Conservation (phyloP, 2,113 vertebrate species). For the Melanotaenia duboulayi region DNA sequence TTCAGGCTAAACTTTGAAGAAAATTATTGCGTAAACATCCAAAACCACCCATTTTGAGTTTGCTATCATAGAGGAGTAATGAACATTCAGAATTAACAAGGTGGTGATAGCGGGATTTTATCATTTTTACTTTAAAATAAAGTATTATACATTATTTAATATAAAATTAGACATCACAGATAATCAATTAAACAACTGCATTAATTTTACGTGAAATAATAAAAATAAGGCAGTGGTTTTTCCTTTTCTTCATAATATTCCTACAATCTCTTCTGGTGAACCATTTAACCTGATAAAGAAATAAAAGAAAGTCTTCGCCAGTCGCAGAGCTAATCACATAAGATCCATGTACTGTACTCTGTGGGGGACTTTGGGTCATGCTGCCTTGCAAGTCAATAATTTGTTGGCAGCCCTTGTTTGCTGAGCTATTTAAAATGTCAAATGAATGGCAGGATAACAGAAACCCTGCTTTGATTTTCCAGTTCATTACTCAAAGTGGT, state of each 20-base stretch:
- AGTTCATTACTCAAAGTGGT: slow-evolving; percentile 39
- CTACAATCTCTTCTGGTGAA: slow-evolving; percentile 6
- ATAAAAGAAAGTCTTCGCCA: background rate
- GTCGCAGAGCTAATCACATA: slow-evolving; percentile 10
- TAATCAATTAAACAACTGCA: too few relatives aligned
- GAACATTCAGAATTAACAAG: background rate
- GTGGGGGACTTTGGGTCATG: background rate
- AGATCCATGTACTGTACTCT: background rate
- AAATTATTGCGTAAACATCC: background rate
- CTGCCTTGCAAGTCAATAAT: slow-evolving; percentile 32
- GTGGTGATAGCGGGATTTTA: background rate
- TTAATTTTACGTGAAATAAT: too few relatives aligned
- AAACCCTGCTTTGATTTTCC: slow-evolving; percentile 45
- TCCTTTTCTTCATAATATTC: background rate
- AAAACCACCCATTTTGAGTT: background rate
- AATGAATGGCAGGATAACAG: slow-evolving; percentile 33
- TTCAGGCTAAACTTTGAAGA: background rate
- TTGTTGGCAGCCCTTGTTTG: background rate
- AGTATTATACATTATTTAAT: too few relatives aligned
- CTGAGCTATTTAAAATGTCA: slow-evolving; percentile 54
- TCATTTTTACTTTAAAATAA: too few relatives aligned
- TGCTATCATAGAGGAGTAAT: background rate
- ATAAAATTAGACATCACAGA: too few relatives aligned
- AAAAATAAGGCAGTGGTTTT: background rate
- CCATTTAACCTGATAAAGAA: background rate